Evolutionary conservation across 2,888 invertebrate species (phyloP).

Genomic region (Andrena hattorfiana): DNA sequence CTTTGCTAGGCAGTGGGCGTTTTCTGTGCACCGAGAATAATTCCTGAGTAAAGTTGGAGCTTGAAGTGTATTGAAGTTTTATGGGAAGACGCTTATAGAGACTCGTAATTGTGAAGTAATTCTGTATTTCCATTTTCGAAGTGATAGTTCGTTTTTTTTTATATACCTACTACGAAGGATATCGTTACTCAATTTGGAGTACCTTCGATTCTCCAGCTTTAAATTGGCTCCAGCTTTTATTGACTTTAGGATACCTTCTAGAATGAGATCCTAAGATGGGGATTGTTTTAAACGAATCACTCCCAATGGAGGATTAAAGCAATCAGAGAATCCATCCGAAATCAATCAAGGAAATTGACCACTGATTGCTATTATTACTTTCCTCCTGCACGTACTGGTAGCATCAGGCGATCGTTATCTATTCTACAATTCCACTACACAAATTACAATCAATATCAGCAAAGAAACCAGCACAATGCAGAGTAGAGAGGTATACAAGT

Average conservation of each 20-base stretch:
- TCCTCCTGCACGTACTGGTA: slow-evolving; percentile 8
- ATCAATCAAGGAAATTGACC: slow-evolving; percentile 51
- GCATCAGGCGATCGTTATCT: slow-evolving; percentile 6
- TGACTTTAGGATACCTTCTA: too few relatives aligned
- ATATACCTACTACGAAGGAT: too few relatives aligned
- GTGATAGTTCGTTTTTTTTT: too few relatives aligned
- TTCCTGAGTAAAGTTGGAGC: neutral
- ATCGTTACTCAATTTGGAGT: too few relatives aligned
- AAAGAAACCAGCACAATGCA: neutral
- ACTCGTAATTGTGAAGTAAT: too few relatives aligned
- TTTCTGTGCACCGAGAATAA: neutral
- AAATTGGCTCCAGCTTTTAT: too few relatives aligned
- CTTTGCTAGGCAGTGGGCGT: neutral
- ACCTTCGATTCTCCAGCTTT: too few relatives aligned
- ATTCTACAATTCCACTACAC: slow-evolving; percentile 33
- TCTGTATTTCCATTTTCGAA: too few relatives aligned
- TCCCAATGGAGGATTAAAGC: neutral
- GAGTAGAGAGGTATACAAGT: neutral
- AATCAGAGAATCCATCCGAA: slow-evolving; percentile 52
- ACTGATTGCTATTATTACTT: slow-evolving; percentile 53
- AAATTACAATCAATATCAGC: slow-evolving; percentile 23
- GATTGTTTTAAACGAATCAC: slow-evolving; percentile 26
- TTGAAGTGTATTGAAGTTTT: too few relatives aligned
- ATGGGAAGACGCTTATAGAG: too few relatives aligned
- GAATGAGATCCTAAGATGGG: neutral